A percentile compares a stretch with the other conserved stretches of the same genome.
Evolutionary conservation across 2,797 vertebrate species (phyloP).

Genomic region (Tragelaphus eurycerus): DNA sequence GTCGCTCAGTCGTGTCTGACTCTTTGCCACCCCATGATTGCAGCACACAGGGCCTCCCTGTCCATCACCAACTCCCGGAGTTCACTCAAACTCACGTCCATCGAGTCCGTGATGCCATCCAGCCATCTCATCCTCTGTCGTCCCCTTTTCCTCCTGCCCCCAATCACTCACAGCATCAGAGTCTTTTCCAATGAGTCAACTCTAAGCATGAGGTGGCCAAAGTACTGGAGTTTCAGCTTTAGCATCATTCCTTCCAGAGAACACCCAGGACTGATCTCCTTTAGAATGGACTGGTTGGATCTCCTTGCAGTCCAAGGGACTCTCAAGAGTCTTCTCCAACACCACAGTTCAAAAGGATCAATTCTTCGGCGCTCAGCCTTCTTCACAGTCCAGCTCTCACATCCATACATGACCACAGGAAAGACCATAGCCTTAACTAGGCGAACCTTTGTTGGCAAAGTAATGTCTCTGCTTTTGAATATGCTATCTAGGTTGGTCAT

Average conservation of each 20-base stretch:
- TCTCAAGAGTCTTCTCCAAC: background rate
- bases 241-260: background rate
- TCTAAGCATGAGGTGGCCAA: background rate
- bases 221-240: background rate
- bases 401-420: background rate
- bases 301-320: background rate
- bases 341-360: background rate
- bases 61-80: background rate
- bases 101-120: background rate
- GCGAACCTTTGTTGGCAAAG: background rate
- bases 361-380: rapidly evolving
- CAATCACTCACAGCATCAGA: background rate
- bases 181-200: background rate
- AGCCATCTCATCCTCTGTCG: background rate
- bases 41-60: background rate
- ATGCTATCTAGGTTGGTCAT: background rate
- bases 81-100: background rate
- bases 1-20: background rate
- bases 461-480: background rate
- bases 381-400: background rate
- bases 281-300: background rate
- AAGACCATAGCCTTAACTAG: background rate
- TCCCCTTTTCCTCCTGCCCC: background rate
- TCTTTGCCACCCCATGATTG: background rate
- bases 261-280: background rate